phyloP scores from a whole-genome alignment of 53 echinoderm and acorn worm species.

The Holothuria scabra region DNA sequence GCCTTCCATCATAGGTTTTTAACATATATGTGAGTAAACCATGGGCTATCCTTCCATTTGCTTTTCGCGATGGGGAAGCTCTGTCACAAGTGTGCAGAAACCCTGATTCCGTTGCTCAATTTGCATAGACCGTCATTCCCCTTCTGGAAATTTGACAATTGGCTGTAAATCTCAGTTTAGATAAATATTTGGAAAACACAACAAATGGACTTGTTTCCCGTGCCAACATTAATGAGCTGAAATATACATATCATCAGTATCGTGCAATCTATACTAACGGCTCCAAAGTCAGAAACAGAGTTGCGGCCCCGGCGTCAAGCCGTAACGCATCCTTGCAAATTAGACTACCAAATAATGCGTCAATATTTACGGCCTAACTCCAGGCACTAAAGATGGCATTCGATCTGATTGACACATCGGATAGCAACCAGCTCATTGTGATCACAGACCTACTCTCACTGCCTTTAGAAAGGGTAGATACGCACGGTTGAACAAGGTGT shows the following conservation, averaged over 20 bases:
- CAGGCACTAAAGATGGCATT: no score
- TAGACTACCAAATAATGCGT: slow-evolving; percentile 5
- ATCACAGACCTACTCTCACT: background rate
- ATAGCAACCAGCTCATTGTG: background rate
- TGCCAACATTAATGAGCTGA: background rate
- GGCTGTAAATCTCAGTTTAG: background rate
- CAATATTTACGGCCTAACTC: background rate
- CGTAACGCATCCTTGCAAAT: background rate
- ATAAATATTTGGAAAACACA: background rate
- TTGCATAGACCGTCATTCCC: background rate
- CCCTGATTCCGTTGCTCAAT: no score
- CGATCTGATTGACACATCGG: no score
- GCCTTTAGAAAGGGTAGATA: background rate
- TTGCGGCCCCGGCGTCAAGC: slow-evolving; percentile 3
- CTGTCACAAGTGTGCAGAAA: no score
- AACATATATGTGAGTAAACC: background rate
- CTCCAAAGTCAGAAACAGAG: slow-evolving; percentile 15
- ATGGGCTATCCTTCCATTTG: background rate
- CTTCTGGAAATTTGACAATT: background rate
- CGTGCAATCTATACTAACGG: no score
- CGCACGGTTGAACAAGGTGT: no score
- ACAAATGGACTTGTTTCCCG: background rate
- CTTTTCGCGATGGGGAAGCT: background rate
- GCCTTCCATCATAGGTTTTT: slow-evolving; percentile 11
- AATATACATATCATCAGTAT: background rate